phyloP scores from a whole-genome alignment of 2,797 vertebrate species.

The Microctenopoma steveboyesi region DNA sequence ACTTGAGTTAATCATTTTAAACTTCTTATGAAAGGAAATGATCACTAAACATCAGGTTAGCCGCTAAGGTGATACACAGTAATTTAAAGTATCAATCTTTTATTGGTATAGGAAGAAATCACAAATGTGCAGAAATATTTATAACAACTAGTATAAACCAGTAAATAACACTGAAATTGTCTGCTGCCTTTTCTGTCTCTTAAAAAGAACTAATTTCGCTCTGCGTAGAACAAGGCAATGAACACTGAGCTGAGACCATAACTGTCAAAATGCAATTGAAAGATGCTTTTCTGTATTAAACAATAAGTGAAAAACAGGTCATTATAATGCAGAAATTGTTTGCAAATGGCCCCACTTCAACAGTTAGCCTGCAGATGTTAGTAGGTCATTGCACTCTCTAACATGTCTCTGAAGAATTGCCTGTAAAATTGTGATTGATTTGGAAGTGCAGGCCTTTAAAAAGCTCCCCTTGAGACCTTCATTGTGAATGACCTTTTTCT shows the following conservation, averaged over 20 bases:
- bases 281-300: conserved; percentile 24
- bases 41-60: no score
- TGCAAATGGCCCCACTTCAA: conserved; percentile 50
- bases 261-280: conserved; percentile 26
- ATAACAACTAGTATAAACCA: neutral
- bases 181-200: neutral
- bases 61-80: no score
- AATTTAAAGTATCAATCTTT: neutral
- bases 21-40: no score
- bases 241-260: conserved; percentile 13
- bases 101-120: neutral
- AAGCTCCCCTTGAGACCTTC: conserved; percentile 70
- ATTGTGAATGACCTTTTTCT: conserved; percentile 83
- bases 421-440: conserved; percentile 77
- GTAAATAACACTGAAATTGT: neutral
- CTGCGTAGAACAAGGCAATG: neutral
- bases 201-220: neutral
- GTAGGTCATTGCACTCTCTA: conserved; percentile 54
- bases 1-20: no score
- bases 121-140: neutral
- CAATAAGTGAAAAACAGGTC: conserved; percentile 23
- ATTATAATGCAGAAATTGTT: conserved; percentile 39
- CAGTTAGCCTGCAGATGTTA: conserved; percentile 51
- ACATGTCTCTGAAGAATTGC: conserved; percentile 63
- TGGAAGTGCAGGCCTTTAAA: conserved; percentile 66